Evolutionary conservation across 64 coral and sea anemone genomes (phyloP), one percentile per base, ranked within the genome.

Genomic region (Porites australiensis): DNA sequence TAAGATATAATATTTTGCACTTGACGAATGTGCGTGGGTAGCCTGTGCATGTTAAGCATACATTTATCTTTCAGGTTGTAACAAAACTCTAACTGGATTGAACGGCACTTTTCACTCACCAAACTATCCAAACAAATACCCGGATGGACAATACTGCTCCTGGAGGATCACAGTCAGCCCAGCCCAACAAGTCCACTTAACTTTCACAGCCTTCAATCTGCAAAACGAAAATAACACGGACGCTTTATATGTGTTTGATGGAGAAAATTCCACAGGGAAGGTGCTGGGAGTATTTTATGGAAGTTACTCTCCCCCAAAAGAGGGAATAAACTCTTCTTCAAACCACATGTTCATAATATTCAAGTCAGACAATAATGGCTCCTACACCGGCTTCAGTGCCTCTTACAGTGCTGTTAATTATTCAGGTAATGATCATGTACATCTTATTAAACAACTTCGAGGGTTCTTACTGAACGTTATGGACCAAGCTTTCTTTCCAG

Each of bases 31-130:
- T 37, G 27, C 27, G 27, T 37, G 27, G 27, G 27, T 37, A 37
- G 27, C 27, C 27, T 37, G 27, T 37, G 27, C 27, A 37, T 37
- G 27, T 37, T 37, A 37, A 37, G 27, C 27, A 37, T 37, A 37
- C 27, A 37, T 4, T 11, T 58, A 14, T 77, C 53, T 64, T 70
- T 77, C 64, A 96, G 94, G 90, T 6, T 93, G 94, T 21, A 82
- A 91, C 58, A 51, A 79, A 48, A 92, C 77, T 2, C 37, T 58
- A 53, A 96, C 49, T 52, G 6, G 77, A 58, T 22, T 13, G 8
- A 77, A n/a, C 46, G 94, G 94, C 2, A 92, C 86, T 20, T 47
- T 96, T 20, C 70, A 92, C 46, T 96, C 94, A 19, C 94, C 90
- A 65, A 82, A 88, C 48, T 74, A 93, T 67, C 90, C 94, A 1